A percentile compares a stretch with the other conserved stretches of the same genome.
These are phyloP conservation scores for Borostomias antarcticus DNA, from an alignment of 2,797 vertebrate genomes.

Conservation along the genomic window DNA sequence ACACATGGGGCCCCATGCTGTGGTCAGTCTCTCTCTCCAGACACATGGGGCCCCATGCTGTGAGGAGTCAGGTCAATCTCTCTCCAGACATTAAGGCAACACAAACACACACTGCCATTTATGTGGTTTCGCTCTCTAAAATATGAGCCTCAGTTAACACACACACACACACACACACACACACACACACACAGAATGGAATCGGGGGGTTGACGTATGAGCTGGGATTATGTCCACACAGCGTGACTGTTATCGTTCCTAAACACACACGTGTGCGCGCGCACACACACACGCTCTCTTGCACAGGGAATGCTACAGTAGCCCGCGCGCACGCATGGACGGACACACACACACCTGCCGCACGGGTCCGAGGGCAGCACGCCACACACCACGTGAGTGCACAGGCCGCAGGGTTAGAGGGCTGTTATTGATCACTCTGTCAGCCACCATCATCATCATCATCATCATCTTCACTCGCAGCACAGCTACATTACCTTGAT, in stretches of 20 bases:
- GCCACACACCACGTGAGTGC: not conserved
- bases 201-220: no score
- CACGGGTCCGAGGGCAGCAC: not conserved
- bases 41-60: no score
- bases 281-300: not conserved
- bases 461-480: constrained; percentile 22
- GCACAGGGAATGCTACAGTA: not conserved
- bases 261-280: not conserved
- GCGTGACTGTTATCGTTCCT: not conserved
- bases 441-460: constrained; percentile 16
- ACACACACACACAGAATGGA: no score
- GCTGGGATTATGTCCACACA: constrained; percentile 1
- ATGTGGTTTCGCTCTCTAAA: no score
- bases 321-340: not conserved
- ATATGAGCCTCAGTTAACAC: not conserved
- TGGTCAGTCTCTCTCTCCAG: no score
- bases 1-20: no score
- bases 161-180: not conserved
- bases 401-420: constrained; percentile 13
- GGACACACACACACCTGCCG: constrained; percentile 4
- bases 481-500: constrained; percentile 83
- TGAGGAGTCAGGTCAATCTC: no score
- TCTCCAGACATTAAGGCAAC: no score
- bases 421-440: constrained; percentile 16
- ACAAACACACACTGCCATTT: no score